Conservation (phyloP, 2,797 vertebrate species). For the Poeciliopsis paucimaculata region DNA sequence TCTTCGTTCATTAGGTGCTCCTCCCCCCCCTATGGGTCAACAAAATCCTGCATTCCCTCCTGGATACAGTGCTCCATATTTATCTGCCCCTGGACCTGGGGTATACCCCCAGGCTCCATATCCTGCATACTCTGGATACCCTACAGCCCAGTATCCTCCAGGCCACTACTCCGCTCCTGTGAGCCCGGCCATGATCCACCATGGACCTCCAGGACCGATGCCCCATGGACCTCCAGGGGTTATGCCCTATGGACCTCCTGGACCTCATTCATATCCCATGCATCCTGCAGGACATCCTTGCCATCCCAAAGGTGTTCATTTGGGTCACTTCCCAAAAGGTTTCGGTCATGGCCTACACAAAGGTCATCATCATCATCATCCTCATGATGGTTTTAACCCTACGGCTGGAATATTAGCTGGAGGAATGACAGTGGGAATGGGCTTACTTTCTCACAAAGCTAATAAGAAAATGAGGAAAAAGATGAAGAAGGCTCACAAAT, state of each 20-base stretch:
- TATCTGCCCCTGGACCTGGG: conserved; percentile 50
- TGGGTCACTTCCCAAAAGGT: conserved; percentile 68
- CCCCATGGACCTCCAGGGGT: background rate
- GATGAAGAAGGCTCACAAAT: conserved; percentile 83
- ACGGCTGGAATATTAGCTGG: conserved; percentile 52
- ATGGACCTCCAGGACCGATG: conserved; percentile 34
- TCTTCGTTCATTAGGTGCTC: conserved; percentile 62
- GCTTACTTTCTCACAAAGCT: conserved; percentile 58
- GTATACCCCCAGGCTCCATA: conserved; percentile 62
- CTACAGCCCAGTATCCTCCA: conserved; percentile 29
- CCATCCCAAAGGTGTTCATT: conserved; percentile 35
- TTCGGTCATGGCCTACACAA: conserved; percentile 49
- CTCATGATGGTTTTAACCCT: conserved; percentile 54
- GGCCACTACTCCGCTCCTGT: conserved; percentile 42
- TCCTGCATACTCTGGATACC: conserved; percentile 53
- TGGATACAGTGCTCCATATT: conserved; percentile 62
- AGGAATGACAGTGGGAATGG: conserved; percentile 32
- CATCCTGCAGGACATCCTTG: conserved; percentile 30
- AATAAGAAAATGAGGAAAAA: conserved; percentile 85
- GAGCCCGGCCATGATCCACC: conserved; percentile 59
- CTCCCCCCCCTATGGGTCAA: conserved; percentile 44
- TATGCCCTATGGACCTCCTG: conserved; percentile 66
- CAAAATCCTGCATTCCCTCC: conserved; percentile 78
- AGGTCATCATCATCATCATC: conserved; percentile 33
- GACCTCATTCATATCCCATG: conserved; percentile 71